Evolutionary conservation across 1,140 invertebrate species (phyloP).

Genomic region (Ruditapes philippinarum): DNA sequence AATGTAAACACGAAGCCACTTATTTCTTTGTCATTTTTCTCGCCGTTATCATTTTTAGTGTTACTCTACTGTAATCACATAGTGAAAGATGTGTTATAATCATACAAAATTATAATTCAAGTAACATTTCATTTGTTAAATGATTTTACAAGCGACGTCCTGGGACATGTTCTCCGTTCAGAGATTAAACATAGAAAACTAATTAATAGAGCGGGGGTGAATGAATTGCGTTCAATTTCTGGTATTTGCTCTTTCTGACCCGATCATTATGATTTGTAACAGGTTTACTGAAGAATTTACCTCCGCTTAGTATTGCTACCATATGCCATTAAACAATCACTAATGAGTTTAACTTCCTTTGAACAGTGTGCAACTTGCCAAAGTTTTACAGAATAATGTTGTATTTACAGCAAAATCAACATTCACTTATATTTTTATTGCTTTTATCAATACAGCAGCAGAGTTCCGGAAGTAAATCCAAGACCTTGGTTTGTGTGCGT

Average conservation of each 20-base stretch:
- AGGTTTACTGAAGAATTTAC: background rate
- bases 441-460: background rate
- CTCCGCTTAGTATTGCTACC: slow-evolving; percentile 11
- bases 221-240: slow-evolving; percentile 30
- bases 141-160: background rate
- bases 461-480: background rate
- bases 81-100: no score
- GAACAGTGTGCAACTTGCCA: slow-evolving; percentile 20
- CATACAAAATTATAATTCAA: no score
- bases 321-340: slow-evolving; percentile 44
- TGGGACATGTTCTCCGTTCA: background rate
- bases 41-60: no score
- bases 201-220: background rate
- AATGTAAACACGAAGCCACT: no score
- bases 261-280: slow-evolving; percentile 14
- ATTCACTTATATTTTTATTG: background rate
- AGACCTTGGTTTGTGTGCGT: background rate
- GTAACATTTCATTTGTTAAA: background rate
- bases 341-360: slow-evolving; percentile 41
- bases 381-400: slow-evolving; percentile 13
- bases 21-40: no score
- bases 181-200: background rate
- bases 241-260: slow-evolving; percentile 32
- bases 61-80: no score
- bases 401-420: slow-evolving; percentile 38